Evolutionary conservation across 2,888 invertebrate species (phyloP), one percentile per base, ranked within the genome.

Genomic region (Fragum sueziense): DNA sequence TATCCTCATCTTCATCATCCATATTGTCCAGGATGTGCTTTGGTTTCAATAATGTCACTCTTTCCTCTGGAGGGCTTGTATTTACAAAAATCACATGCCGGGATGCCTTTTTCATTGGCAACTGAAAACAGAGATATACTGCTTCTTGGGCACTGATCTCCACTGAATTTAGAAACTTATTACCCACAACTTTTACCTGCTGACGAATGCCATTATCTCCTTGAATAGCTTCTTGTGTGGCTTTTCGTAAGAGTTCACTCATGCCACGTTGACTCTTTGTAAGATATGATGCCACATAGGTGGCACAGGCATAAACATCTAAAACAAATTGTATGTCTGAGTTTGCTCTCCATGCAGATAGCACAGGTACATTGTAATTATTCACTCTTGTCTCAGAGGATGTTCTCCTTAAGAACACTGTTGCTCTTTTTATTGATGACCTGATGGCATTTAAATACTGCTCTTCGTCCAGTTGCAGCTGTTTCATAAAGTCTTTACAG

Each of bases 61-160:
- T 74, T 33, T 77, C 52, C 11, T 86, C 89, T 9, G 86, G 80
- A 11, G 81, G 78, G 31, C 69, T 74, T 22, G 87, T 87, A 27
- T 87, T 86, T 11, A 88, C 62, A 69, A 85, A 88, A 3, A 84
- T 41, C 0, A 74, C 62, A 37, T 78, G 73, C 54, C 86, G 61
- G 20, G 83, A 81, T 9, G 76, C 62, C 29, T 73, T 62, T 27
- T 78, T 80, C 41, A 90, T 69, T n/a, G 86, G 86, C 68, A 89
- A 70, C 51, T 79, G 79, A 20, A 88, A 72, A 2, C 85, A 52
- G 11, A 70, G 70, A 67, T 82, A 88, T 0, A 78, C 86, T 54
- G 88, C 88, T 76, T 90, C 89, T 78, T 89, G 87, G 0, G 88
- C 88, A 25, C 81, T 80, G 3, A 89, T 72, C 71, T 89, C 88